phyloP scores from a whole-genome alignment of 2,797 vertebrate genomes.

The Macroramphosus scolopax region DNA sequence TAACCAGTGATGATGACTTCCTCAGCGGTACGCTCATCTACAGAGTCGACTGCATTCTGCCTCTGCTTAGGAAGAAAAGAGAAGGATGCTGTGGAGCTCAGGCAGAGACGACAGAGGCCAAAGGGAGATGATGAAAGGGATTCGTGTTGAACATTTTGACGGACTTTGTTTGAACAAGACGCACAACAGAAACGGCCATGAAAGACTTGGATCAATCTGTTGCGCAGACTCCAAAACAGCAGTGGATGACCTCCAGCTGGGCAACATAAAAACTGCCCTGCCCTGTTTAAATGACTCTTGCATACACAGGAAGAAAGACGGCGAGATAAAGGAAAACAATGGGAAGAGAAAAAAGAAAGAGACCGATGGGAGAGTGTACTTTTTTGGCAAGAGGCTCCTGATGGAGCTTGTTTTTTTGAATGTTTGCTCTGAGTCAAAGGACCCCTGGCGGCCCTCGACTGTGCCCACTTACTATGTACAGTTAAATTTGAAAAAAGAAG shows the following conservation, averaged over 20 bases:
- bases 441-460: slow-evolving; percentile 37
- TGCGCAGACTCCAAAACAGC: slow-evolving; percentile 29
- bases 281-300: slow-evolving; percentile 45
- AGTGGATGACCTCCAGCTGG: slow-evolving; percentile 39
- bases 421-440: slow-evolving; percentile 34
- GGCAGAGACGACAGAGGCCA: slow-evolving; percentile 58
- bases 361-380: slow-evolving; percentile 25
- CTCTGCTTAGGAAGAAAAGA: slow-evolving; percentile 35
- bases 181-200: slow-evolving; percentile 42
- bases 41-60: slow-evolving; percentile 70
- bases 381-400: slow-evolving; percentile 32
- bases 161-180: slow-evolving; percentile 73
- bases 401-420: slow-evolving; percentile 24
- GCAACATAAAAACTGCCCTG: slow-evolving; percentile 34
- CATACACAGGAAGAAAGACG: slow-evolving; percentile 38
- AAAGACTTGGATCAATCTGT: slow-evolving; percentile 46
- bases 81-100: slow-evolving; percentile 36
- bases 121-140: slow-evolving; percentile 78
- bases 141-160: slow-evolving; percentile 73
- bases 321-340: slow-evolving; percentile 21
- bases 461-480: slow-evolving; percentile 60
- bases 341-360: slow-evolving; percentile 17
- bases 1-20: slow-evolving; percentile 81
- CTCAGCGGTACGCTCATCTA: slow-evolving; percentile 76
- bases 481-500: slow-evolving; percentile 55